Base-by-base conservation (phyloP, 2,888 invertebrate genomes). In the Rosalia funebris region DNA sequence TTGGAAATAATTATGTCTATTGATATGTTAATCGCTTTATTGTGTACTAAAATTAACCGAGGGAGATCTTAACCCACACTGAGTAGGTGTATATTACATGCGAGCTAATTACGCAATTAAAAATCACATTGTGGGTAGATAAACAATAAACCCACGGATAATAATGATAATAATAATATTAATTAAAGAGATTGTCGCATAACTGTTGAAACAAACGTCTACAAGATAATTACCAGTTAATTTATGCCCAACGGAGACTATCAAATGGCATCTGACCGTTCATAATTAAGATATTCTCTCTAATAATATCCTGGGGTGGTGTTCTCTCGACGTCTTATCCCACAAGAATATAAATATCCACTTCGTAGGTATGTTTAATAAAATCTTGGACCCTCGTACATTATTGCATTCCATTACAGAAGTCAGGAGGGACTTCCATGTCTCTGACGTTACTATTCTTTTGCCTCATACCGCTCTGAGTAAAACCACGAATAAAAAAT, bases 361-460 rank as follows among this genome's bases (percentile, higher is more conserved):
- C 39, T 41, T 47, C 36, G 37, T 47, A n/a, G n/a, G n/a, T n/a
- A 56, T 37, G 42, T 53, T 42, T 53, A 53, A 53, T 53, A 53
- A 53, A 42, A 53, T 2, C 12, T 31, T 32, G 20, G 53, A 42
- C 53, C 47, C 37, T 55, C 15, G 47, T 46, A 47, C 56, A 31
- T 47, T 56, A 56, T 56, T 56, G 45, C 56, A 56, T 56, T 56
- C 56, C 56, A 47, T 39, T 41, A 32, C 32, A 17, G 41, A 41
- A 16, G 15, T 37, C 56, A 41, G 56, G 39, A 16, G 12, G 2
- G 52, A 17, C 19, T 31, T 39, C 9, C 3, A n/a, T n/a, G 11
- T n/a, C 5, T 34, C 34, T 34, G 34, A 7, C 11, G 10, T n/a
- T 3, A 3, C 34, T n/a, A 11, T n/a, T 11, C 11, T 34, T 34